These are phyloP conservation scores for Reinhardtius hippoglossoides DNA, from an alignment of 2,113 vertebrate genomes.

Conservation along the genomic window DNA sequence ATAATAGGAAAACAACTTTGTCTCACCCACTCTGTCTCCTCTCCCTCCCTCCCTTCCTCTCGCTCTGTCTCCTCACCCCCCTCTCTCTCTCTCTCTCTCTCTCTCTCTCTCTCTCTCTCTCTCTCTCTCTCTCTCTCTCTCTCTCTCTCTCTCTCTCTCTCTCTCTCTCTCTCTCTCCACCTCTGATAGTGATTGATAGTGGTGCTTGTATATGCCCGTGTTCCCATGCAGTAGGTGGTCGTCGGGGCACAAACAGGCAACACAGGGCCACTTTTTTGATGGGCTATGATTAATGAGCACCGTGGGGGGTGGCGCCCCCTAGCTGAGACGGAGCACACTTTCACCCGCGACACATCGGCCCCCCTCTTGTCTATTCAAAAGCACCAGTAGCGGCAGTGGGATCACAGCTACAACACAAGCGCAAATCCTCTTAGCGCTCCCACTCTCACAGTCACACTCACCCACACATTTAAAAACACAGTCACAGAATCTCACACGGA, in stretches of 20 bases:
- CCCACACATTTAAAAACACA: slow-evolving; percentile 67
- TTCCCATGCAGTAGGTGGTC: slow-evolving; percentile 83
- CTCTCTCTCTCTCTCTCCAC: slow-evolving; percentile 26
- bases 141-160: neutral
- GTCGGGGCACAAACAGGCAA: slow-evolving; percentile 62
- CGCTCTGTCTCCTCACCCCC: neutral
- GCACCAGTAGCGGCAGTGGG: slow-evolving; percentile 48
- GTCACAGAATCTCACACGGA: slow-evolving; percentile 53
- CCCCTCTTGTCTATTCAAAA: slow-evolving; percentile 39
- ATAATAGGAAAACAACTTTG: slow-evolving; percentile 58
- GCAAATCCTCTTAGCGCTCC: slow-evolving; percentile 73
- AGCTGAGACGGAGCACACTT: slow-evolving; percentile 56
- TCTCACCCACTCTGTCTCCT: slow-evolving; percentile 21
- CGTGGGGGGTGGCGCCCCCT: slow-evolving; percentile 81
- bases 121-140: slow-evolving; percentile 12
- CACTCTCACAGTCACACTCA: slow-evolving; percentile 73
- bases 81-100: neutral
- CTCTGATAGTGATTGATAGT: slow-evolving; percentile 80
- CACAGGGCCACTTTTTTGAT: slow-evolving; percentile 78
- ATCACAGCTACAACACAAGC: slow-evolving; percentile 57
- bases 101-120: neutral
- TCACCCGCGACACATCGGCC: slow-evolving; percentile 9
- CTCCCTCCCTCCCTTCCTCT: neutral
- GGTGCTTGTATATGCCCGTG: slow-evolving; percentile 61
- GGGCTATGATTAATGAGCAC: slow-evolving; percentile 81